A percentile compares a stretch with the other conserved stretches of the same genome.
phyloP scores from a whole-genome alignment of 2,113 vertebrate species.

The Indicator indicator region DNA sequence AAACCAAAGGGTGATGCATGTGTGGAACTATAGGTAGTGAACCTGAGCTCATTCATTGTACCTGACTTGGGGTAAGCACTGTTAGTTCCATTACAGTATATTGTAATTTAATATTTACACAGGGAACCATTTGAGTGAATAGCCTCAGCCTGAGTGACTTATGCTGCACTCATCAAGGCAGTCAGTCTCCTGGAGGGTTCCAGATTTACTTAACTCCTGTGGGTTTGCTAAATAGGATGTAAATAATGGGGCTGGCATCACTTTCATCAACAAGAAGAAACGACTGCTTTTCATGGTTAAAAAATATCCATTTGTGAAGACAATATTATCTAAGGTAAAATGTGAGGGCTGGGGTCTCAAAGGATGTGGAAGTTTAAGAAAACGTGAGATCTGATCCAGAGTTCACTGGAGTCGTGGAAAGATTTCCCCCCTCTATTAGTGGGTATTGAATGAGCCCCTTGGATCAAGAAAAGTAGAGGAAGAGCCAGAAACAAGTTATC shows the following conservation, averaged over 20 bases:
- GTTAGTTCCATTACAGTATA: slow-evolving; percentile 61
- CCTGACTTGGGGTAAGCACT: slow-evolving; percentile 47
- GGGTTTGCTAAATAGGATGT: slow-evolving; percentile 38
- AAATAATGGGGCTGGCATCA: slow-evolving; percentile 40
- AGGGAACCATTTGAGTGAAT: slow-evolving; percentile 51
- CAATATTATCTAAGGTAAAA: slow-evolving; percentile 24
- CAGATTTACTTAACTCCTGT: slow-evolving; percentile 45
- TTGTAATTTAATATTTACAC: slow-evolving; percentile 65
- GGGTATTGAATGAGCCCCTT: not conserved
- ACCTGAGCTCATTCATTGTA: slow-evolving; percentile 10
- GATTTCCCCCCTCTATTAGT: not conserved
- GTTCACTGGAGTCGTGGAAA: slow-evolving; percentile 35
- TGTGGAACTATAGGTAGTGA: not conserved
- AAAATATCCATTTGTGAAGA: slow-evolving; percentile 32
- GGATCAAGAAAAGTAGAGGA: slow-evolving; percentile 5
- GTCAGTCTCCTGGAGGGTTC: slow-evolving; percentile 49
- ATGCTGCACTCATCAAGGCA: slow-evolving; percentile 63
- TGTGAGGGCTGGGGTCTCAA: slow-evolving; percentile 42
- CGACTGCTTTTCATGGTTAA: slow-evolving; percentile 21
- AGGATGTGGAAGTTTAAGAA: slow-evolving; percentile 36
- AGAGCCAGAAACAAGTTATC: slow-evolving; percentile 27
- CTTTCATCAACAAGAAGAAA: slow-evolving; percentile 26
- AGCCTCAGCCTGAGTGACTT: slow-evolving; percentile 40
- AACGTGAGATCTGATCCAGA: slow-evolving; percentile 38
- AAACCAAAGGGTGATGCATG: not conserved